phyloP scores from a whole-genome alignment of 2,888 invertebrate species.

The Polymixis lichenea region DNA sequence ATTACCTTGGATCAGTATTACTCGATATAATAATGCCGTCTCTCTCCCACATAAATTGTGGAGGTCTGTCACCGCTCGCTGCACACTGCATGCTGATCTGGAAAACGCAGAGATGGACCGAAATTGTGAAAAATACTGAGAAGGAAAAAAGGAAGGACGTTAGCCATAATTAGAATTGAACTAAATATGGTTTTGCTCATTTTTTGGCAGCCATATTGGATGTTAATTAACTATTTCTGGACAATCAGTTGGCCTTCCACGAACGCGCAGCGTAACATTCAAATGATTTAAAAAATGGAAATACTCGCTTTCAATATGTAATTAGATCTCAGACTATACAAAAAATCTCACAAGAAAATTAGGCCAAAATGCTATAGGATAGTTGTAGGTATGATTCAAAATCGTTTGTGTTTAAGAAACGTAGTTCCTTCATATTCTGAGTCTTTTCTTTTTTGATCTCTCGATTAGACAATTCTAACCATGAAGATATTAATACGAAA shows the following conservation, averaged over 20 bases:
- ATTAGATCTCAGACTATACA: too few relatives aligned
- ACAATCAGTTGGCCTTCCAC: neutral
- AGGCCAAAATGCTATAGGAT: too few relatives aligned
- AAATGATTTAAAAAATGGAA: neutral
- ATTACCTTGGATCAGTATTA: constrained; percentile 85
- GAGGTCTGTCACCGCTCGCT: constrained; percentile 83
- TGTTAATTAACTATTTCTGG: neutral
- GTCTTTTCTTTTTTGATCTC: neutral
- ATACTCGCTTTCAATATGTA: neutral
- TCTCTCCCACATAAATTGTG: constrained; percentile 87
- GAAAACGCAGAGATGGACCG: neutral
- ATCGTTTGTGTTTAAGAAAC: too few relatives aligned
- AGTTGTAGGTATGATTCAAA: too few relatives aligned
- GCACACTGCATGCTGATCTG: constrained; percentile 88
- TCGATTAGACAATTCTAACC: neutral
- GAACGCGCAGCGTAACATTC: neutral
- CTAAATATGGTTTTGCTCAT: neutral
- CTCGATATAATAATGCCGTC: constrained; percentile 84
- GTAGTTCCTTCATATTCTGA: neutral
- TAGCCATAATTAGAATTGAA: neutral
- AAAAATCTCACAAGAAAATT: too few relatives aligned
- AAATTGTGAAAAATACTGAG: neutral
- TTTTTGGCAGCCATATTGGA: neutral
- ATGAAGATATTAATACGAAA: constrained; percentile 65
- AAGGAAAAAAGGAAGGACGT: too few relatives aligned